Conservation (phyloP, 1,140 invertebrate genomes). For the Prorops nasuta region DNA sequence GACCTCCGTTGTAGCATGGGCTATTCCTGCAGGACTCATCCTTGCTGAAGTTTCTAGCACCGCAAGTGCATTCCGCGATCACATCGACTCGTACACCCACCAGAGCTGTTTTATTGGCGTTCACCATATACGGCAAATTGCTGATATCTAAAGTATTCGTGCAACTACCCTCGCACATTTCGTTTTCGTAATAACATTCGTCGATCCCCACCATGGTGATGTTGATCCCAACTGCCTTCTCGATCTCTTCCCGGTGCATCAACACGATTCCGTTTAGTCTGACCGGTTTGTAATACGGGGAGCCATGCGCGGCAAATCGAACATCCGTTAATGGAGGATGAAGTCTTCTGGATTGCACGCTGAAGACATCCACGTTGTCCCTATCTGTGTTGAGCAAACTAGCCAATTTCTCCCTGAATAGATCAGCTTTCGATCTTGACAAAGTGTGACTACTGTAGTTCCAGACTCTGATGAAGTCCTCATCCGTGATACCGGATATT, state of each 20-base stretch:
- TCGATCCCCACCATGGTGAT: slow-evolving; percentile 98
- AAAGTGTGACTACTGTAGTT: slow-evolving; percentile 82
- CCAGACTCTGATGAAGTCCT: slow-evolving; percentile 94
- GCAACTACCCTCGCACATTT: slow-evolving; percentile 94
- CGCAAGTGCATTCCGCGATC: slow-evolving; percentile 87
- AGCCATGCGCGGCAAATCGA: slow-evolving; percentile 91
- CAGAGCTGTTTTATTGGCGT: slow-evolving; percentile 92
- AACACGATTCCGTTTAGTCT: slow-evolving; percentile 90
- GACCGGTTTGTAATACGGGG: slow-evolving; percentile 93
- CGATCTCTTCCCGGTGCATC: slow-evolving; percentile 93
- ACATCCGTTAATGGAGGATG: slow-evolving; percentile 90
- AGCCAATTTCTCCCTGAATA: slow-evolving; percentile 83
- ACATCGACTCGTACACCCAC: slow-evolving; percentile 90
- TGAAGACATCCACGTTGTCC: slow-evolving; percentile 94
- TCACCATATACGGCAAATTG: slow-evolving; percentile 89
- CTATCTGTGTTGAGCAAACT: slow-evolving; percentile 79
- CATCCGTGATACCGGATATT: slow-evolving; percentile 91
- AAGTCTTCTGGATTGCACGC: slow-evolving; percentile 82
- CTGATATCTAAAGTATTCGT: slow-evolving; percentile 89
- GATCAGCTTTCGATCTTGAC: slow-evolving; percentile 82
- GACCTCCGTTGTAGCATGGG: slow-evolving; percentile 92
- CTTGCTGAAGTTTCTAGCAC: slow-evolving; percentile 86
- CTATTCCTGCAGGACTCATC: slow-evolving; percentile 84
- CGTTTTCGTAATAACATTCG: slow-evolving; percentile 93
- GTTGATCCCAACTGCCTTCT: slow-evolving; percentile 88